phyloP scores from a whole-genome alignment of 2,888 invertebrate genomes.

The Lobophora halterata region DNA sequence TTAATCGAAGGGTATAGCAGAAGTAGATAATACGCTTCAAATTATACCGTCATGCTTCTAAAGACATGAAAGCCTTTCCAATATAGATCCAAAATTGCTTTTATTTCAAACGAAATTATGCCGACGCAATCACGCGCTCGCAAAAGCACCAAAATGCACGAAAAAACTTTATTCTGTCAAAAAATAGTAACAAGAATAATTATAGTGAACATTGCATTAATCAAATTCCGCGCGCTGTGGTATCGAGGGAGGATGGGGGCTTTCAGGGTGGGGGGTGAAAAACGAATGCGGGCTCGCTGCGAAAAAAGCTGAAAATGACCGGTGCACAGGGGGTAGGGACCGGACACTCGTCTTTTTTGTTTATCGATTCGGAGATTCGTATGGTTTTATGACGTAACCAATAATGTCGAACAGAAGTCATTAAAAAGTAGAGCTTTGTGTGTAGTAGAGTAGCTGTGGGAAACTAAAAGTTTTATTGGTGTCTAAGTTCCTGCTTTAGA shows the following conservation, averaged over 20 bases:
- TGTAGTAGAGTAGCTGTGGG: too few species aligned
- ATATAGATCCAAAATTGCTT: not conserved
- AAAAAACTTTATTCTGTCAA: slow-evolving; percentile 72
- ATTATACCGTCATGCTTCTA: too few species aligned
- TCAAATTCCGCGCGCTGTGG: slow-evolving; percentile 78
- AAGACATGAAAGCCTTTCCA: not conserved
- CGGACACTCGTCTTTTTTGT: slow-evolving; percentile 36
- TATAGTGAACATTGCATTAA: slow-evolving; percentile 80
- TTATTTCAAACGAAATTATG: too few species aligned
- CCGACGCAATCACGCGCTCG: too few species aligned
- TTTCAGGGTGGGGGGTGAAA: slow-evolving; percentile 51
- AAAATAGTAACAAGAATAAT: slow-evolving; percentile 80
- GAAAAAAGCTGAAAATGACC: slow-evolving; percentile 73
- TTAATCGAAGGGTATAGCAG: too few species aligned
- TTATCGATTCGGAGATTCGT: slow-evolving; percentile 35
- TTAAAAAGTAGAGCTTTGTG: too few species aligned
- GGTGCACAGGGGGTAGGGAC: slow-evolving; percentile 35
- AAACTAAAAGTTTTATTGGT: too few species aligned
- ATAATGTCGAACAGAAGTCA: too few species aligned
- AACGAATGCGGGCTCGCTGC: slow-evolving; percentile 71
- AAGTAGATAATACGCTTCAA: too few species aligned
- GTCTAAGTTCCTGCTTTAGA: too few species aligned
- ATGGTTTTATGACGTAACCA: slow-evolving; percentile 29
- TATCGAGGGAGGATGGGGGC: slow-evolving; percentile 52
- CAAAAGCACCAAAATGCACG: slow-evolving; percentile 26